These are phyloP conservation scores for Acanthiza pusilla DNA, from an alignment of 2,797 vertebrate species.

Conservation along the genomic window DNA sequence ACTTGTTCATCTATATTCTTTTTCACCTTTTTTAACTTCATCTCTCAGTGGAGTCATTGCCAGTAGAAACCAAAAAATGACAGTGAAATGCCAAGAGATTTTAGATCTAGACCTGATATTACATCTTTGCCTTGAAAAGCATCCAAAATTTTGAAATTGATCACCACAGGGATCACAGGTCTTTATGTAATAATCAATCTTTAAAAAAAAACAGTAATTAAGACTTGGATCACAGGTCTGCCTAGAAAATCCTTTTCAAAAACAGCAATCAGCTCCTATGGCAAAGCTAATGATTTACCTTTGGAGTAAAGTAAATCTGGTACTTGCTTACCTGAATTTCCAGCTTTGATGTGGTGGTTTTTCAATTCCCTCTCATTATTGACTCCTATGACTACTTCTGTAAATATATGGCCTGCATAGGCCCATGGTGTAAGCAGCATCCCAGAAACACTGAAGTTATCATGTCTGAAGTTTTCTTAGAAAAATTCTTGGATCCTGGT, in stretches of 20 bases:
- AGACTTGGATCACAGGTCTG: neutral
- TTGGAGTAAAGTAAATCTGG: neutral
- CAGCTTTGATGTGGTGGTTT: neutral
- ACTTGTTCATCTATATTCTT: neutral
- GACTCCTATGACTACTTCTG: neutral
- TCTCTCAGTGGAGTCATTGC: neutral
- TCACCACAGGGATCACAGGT: neutral
- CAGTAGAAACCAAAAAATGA: neutral
- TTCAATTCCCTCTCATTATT: neutral
- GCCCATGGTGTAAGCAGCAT: neutral
- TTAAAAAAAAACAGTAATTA: constrained; percentile 2
- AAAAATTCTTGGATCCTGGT: neutral
- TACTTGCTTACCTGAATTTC: neutral
- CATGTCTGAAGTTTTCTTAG: neutral
- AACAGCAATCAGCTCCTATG: neutral
- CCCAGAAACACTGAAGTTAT: neutral
- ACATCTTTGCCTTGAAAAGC: neutral
- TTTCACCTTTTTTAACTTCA: neutral
- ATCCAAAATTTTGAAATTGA: neutral
- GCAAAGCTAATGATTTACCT: neutral
- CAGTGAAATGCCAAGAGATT: neutral
- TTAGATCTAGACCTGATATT: neutral
- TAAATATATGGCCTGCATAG: neutral
- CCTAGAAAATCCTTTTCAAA: neutral
- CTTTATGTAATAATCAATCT: neutral